Conservation (phyloP, 2,888 invertebrate genomes). For the Acanthosoma haemorrhoidale region DNA sequence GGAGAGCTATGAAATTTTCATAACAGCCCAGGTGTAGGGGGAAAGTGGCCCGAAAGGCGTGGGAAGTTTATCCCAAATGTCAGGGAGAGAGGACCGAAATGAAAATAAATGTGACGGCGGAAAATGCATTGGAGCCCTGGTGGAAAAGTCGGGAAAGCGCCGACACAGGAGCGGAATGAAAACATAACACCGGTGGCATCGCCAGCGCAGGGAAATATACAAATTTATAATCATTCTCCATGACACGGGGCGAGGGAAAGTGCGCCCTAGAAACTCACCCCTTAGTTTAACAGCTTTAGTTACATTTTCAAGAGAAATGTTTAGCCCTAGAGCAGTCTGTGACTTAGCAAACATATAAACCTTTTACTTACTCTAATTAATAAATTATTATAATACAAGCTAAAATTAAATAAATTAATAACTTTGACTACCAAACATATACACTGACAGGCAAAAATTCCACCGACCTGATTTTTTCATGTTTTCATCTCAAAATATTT, state of each 20-base stretch:
- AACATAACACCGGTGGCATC: neutral
- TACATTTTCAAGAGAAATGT: too few species aligned
- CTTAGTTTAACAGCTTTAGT: too few species aligned
- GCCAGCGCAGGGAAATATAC: neutral
- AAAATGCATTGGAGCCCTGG: neutral
- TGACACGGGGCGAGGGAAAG: neutral
- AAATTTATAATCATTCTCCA: neutral
- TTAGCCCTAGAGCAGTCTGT: too few species aligned
- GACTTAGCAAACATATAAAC: too few species aligned
- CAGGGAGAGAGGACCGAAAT: constrained; percentile 3
- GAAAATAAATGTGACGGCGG: neutral
- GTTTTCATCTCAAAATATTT: too few species aligned
- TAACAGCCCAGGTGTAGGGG: neutral
- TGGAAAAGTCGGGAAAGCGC: neutral
- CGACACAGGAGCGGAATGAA: neutral
- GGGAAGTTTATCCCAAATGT: neutral
- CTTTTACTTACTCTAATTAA: too few species aligned
- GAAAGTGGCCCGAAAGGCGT: neutral
- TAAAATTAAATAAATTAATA: too few species aligned
- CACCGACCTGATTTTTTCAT: too few species aligned
- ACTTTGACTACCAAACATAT: too few species aligned
- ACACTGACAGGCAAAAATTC: too few species aligned
- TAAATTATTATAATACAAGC: too few species aligned
- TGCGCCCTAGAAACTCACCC: neutral
- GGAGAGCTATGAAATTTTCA: neutral